Base-by-base conservation (phyloP, 2,113 vertebrate species). In the Paracanthobrama guichenoti region DNA sequence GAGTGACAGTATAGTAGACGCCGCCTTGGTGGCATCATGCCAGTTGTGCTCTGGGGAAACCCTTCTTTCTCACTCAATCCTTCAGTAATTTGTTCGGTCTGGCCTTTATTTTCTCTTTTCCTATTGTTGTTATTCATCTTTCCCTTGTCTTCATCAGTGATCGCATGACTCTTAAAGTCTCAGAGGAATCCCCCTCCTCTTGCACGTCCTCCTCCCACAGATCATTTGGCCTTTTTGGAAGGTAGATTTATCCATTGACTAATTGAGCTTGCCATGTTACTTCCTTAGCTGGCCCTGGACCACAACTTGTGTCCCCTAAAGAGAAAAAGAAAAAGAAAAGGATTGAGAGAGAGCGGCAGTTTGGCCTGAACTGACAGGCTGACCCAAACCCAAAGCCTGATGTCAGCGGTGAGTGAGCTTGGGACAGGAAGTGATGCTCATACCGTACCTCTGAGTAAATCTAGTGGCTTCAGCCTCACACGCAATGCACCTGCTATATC, bases 241-340 rank as follows among this genome's bases (percentile, higher is more conserved):
- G 53, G 84, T 57, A 82, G 84, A 89, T 84, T 77, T 86, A 87
- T 87, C 72, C 64, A 60, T 57, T 66, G 77, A 73, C 72, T 89
- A 89, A 89, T 86, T 87, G 86, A 75, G 46, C 81, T 81, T 82
- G 86, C 88, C 86, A 87, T 87, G 78, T 87, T 87, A 82, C 78
- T 89, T 89, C 86, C 88, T 87, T 76, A 83, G 84, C 77, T 89
- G 84, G 84, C 79, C 44, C 28, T 62, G 69, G 69, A 83, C 46
- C 35, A 82, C 53, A 81, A 75, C 67, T 55, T 72, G 48, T 72
- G 24, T 88, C 81, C 69, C 60, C 82, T 55, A 39, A 46, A 81
- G 72, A 86, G 66, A 64, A 62, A 81, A 48, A 42, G 1, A 74
- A 62, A 46, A 46, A 35, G 72, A 57, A 35, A 79, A 60, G 31